A percentile compares a stretch with the other conserved stretches of the same genome.
phyloP scores from a whole-genome alignment of 2,888 invertebrate species.

The Idaea aversata region DNA sequence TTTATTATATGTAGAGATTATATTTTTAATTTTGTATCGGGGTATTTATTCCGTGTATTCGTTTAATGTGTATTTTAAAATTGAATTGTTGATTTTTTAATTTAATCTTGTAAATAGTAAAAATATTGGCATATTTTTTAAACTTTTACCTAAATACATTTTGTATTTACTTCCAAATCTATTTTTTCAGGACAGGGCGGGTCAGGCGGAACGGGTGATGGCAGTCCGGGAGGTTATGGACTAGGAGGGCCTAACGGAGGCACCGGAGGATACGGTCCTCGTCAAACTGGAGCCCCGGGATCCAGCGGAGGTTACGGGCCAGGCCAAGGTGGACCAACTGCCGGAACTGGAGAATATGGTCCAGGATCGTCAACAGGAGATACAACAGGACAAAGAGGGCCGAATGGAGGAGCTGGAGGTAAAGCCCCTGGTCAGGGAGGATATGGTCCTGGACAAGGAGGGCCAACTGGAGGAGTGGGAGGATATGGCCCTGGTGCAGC shows the following conservation, averaged over 20 bases:
- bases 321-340: slow-evolving; percentile 7
- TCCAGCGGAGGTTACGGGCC: slow-evolving; percentile 7
- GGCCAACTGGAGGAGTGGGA: neutral
- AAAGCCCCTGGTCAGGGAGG: slow-evolving; percentile 8
- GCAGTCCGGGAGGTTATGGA: slow-evolving; percentile 10
- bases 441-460: slow-evolving; percentile 8
- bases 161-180: neutral
- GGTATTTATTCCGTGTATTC: neutral
- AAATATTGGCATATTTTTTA: too few relatives aligned
- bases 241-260: slow-evolving; percentile 4
- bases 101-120: too few relatives aligned
- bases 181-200: neutral
- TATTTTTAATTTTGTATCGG: too few relatives aligned
- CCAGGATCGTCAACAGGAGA: neutral
- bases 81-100: neutral
- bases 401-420: slow-evolving; percentile 5
- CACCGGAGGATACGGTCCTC: slow-evolving; percentile 19
- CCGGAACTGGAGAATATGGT: slow-evolving; percentile 12
- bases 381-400: slow-evolving; percentile 5
- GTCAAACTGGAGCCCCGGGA: slow-evolving; percentile 10
- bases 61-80: too few relatives aligned
- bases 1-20: too few relatives aligned
- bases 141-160: too few relatives aligned
- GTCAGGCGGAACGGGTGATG: slow-evolving; percentile 2
- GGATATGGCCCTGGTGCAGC: slow-evolving; percentile 10